These are phyloP conservation scores for Amazona guildingii DNA, from an alignment of 2,113 vertebrate species.

Conservation along the genomic window DNA sequence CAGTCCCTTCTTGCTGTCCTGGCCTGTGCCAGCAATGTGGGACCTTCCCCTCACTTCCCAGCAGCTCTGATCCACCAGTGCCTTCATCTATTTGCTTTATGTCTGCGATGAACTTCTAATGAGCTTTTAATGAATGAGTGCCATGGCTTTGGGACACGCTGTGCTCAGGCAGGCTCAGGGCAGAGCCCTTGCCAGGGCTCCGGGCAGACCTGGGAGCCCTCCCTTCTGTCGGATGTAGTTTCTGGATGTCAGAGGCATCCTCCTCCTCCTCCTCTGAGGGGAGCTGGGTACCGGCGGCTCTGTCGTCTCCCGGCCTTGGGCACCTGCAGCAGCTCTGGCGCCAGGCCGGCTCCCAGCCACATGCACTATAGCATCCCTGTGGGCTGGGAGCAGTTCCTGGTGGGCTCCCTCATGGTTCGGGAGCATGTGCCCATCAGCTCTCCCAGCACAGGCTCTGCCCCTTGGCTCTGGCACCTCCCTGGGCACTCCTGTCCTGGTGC, in stretches of 20 bases:
- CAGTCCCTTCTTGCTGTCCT: fast-evolving
- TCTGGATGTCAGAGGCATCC: neutral
- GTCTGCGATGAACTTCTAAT: conserved; percentile 42
- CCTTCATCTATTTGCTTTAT: neutral
- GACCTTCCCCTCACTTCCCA: neutral
- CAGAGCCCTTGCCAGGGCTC: neutral
- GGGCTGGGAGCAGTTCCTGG: neutral
- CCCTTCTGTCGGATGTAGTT: fast-evolving
- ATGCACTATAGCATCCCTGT: neutral
- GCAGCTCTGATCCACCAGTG: neutral
- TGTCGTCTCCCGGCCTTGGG: neutral
- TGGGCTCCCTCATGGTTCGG: fast-evolving
- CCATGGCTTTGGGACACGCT: conserved; percentile 8
- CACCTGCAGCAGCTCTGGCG: neutral
- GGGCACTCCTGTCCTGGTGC: neutral
- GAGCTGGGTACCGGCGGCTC: neutral
- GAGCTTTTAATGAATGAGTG: conserved; percentile 67
- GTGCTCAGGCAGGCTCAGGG: neutral
- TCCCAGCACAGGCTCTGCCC: neutral
- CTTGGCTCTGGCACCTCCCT: neutral
- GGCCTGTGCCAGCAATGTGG: fast-evolving
- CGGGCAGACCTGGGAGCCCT: neutral
- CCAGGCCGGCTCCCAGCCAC: neutral
- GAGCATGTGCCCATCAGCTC: fast-evolving
- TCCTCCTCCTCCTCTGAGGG: neutral